These are phyloP conservation scores for Thermophis baileyi DNA, from an alignment of 2,113 vertebrate genomes.

Conservation along the genomic window DNA sequence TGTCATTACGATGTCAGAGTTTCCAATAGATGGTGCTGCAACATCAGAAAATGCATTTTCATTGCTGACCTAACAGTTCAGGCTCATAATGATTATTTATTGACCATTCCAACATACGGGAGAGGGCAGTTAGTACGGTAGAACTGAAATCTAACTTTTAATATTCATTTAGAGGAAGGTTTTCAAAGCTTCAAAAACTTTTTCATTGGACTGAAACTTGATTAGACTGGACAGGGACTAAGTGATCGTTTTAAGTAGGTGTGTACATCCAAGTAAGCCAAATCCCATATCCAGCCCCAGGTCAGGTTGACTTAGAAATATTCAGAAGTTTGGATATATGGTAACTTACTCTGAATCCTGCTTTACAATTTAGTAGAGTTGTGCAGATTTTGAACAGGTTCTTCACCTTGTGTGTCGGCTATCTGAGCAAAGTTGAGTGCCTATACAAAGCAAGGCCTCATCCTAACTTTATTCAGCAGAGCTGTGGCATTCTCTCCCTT, in stretches of 20 bases:
- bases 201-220: neutral
- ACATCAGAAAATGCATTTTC: constrained; percentile 44
- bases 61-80: neutral
- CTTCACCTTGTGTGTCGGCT: neutral
- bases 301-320: neutral
- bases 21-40: constrained; percentile 70
- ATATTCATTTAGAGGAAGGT: neutral
- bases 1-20: neutral
- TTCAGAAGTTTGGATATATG: neutral
- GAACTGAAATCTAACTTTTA: neutral
- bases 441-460: neutral
- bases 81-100: neutral
- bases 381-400: neutral
- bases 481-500: neutral
- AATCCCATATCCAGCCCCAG: neutral
- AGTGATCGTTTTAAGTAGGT: neutral
- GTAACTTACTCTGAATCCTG: neutral
- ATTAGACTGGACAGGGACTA: neutral
- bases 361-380: neutral
- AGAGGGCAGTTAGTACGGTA: neutral
- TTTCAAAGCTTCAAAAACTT: neutral
- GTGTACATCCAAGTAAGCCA: neutral
- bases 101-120: neutral
- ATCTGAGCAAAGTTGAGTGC: neutral
- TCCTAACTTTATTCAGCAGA: neutral